Evolutionary conservation across 2,888 invertebrate genomes (phyloP), one percentile per base, ranked within the genome.

Genomic region (Listrodromus nycthemerus): DNA sequence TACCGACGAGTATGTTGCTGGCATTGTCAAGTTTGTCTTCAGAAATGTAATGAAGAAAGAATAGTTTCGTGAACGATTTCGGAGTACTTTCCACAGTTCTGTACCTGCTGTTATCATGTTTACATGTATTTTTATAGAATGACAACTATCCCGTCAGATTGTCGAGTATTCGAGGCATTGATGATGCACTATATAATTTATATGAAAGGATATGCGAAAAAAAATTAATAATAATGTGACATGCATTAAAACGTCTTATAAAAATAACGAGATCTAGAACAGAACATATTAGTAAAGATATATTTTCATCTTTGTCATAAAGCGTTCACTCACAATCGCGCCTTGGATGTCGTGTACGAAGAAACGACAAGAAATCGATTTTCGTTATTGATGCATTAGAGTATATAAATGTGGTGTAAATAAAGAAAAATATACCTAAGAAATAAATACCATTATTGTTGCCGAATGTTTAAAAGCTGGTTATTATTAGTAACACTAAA

Each of bases 61-160:
- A 41, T 27, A 52, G 27, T 10, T 24, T 45, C 30, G 37, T 27
- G 13, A 75, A 33, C 19, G 48, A 69, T 37, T 79, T 45, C 24
- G 19, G 30, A 73, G 7, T 16, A 67, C 41, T 21, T 67, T 69
- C 30, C 74, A 24, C 50, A 58, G 13, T 80, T 77, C 73, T 55
- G 78, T 82, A 82, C 82, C 82, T 82, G 78, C 52, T 77, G 74
- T 79, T 69, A 69, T 55, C 73, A 19, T 55, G 21, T 70, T 74
- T 78, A 61, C 69, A 78, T 82, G 50, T 77, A 61, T 82, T 80
- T 82, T 82, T 70, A 82, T 79, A 82, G 78, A 74, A 69, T 67
- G 4, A 65, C 50, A 21, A 74, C 50, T 33, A 63, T 78, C 69
- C 37, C 69, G 5, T 10, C 27, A 48, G 58, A 45, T 77, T 61